Percentiles rank a stretch among this genome's conserved stretches.
These are phyloP conservation scores for Invenusta paracnida DNA, from an alignment of 2,888 invertebrate species.

Conservation along the genomic window DNA sequence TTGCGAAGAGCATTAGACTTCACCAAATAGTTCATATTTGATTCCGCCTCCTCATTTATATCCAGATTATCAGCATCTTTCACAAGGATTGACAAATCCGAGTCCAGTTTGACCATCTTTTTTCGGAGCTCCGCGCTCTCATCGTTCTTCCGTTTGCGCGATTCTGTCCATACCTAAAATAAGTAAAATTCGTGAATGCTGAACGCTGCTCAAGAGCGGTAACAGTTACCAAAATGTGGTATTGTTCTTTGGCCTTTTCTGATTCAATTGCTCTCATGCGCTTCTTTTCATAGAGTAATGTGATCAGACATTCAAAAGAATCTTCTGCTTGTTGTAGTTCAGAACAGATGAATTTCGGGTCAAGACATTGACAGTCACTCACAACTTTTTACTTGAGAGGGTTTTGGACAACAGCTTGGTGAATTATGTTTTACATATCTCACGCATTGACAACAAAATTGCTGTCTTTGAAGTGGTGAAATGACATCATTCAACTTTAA, in stretches of 20 bases:
- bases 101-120: no score
- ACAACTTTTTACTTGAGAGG: not conserved
- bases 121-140: no score
- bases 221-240: not conserved
- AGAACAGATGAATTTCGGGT: not conserved
- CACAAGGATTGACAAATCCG: no score
- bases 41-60: no score
- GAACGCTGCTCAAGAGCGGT: not conserved
- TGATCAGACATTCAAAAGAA: not conserved
- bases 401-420: not conserved
- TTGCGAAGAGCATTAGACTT: no score
- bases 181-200: not conserved
- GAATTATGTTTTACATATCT: not conserved
- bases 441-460: not conserved
- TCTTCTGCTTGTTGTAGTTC: not conserved
- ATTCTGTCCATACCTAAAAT: no score
- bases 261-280: not conserved
- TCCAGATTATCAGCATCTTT: no score
- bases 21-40: no score
- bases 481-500: conserved; percentile 5
- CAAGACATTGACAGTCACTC: not conserved
- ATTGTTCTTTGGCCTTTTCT: not conserved
- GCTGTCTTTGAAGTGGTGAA: not conserved
- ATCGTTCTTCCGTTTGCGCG: no score
- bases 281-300: not conserved